Evolutionary conservation across 2,797 vertebrate genomes (phyloP).

Genomic region (Lithobates sylvaticus): DNA sequence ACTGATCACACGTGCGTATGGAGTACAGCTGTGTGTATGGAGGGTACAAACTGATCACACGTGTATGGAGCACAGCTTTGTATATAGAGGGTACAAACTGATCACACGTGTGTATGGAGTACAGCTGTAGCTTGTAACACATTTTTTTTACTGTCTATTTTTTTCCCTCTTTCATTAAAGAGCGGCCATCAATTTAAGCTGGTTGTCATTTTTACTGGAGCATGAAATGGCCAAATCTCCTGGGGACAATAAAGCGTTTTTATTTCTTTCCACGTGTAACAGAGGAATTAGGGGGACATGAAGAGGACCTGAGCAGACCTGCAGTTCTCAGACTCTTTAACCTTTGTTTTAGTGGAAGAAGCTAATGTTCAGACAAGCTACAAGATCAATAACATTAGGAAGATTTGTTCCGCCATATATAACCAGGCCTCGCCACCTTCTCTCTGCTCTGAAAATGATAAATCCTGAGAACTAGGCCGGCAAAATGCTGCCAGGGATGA

Average conservation of each 20-base stretch:
- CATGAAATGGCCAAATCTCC: slow-evolving; percentile 36
- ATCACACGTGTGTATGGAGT: too few relatives aligned
- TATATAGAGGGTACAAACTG: too few relatives aligned
- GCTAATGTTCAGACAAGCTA: background rate
- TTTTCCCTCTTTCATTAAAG: slow-evolving; percentile 28
- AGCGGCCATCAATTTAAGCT: slow-evolving; percentile 25
- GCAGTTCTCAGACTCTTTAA: slow-evolving; percentile 4
- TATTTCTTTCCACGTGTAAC: slow-evolving; percentile 6
- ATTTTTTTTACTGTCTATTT: too few relatives aligned
- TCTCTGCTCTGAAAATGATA: background rate
- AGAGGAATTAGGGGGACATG: slow-evolving; percentile 10
- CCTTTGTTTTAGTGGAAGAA: slow-evolving; percentile 6
- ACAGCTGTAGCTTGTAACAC: too few relatives aligned
- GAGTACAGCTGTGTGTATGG: too few relatives aligned
- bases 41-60: too few relatives aligned
- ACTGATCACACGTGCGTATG: too few relatives aligned
- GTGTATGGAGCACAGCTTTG: too few relatives aligned
- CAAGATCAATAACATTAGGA: slow-evolving; percentile 10
- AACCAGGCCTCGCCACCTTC: slow-evolving; percentile 3
- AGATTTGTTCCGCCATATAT: slow-evolving; percentile 5
- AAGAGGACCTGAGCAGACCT: slow-evolving; percentile 1
- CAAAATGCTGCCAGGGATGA: background rate
- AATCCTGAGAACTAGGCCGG: background rate
- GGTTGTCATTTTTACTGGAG: slow-evolving; percentile 46
- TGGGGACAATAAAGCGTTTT: slow-evolving; percentile 16